Evolutionary conservation across 2,797 vertebrate genomes (phyloP), one percentile per base, ranked within the genome.

Genomic region (Benthosema pterotum): DNA sequence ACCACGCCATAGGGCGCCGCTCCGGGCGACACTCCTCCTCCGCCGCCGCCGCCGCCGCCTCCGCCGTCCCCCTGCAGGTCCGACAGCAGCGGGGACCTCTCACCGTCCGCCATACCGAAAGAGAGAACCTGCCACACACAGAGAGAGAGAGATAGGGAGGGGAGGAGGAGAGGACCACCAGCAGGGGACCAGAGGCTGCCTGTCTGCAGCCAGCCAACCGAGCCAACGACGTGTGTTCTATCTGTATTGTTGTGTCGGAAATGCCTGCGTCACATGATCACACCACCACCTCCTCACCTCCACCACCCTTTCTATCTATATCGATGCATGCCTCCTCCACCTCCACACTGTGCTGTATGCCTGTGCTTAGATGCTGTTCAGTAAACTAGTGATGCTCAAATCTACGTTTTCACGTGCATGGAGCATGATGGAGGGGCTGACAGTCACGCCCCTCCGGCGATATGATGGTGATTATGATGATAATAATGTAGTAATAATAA

Each of bases 81-180:
- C 13, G 94, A 94, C 43, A 97, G 92, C 64, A 97, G 82, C 75
- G 96, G 95, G 71, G 96, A 97, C 78, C 95, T 94, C 91, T 97
- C 96, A 69, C 96, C 95, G 85, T 97, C 95, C 86, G 95, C 94
- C 93, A 96, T 95, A 83, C 83, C 91, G 88, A 90, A 64, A 90
- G 80, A 74, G 59, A 87, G 83, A n/a, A 80, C 81, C 7, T 84
- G 73, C 63, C 50, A 67, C n/a, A 9, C 47, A 16, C 42, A n/a
- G n/a, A 16, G 14, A 16, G 7, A n/a, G 46, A 13, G 47, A 65
- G 32, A 53, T 63, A 51, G 56, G 57, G 58, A 48, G 72, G 74
- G 65, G 73, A 57, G 74, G 76, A 60, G 71, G 45, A 55, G 65
- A 57, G 47, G 81, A 78, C 32, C 32, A 38, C 8, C 32, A 38